Evolutionary conservation across 2,797 vertebrate genomes (phyloP).

Genomic region (Anabas testudineus): DNA sequence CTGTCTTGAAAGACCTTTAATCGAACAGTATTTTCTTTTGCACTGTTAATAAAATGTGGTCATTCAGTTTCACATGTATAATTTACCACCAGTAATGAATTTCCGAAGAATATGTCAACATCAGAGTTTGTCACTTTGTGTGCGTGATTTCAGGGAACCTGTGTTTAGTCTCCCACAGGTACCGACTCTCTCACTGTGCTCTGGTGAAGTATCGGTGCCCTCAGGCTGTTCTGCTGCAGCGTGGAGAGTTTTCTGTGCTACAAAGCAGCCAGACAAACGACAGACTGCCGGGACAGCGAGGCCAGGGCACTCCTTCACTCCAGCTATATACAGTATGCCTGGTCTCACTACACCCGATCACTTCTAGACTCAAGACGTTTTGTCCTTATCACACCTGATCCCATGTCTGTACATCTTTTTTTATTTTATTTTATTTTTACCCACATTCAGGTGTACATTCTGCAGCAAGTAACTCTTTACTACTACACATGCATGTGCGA

Average conservation of each 20-base stretch:
- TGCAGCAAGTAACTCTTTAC: conserved; percentile 10
- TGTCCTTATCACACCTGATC: conserved; percentile 2
- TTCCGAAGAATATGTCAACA: background rate
- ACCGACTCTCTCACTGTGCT: conserved; percentile 15
- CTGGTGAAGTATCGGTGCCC: conserved; percentile 18
- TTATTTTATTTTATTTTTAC: background rate
- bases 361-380: conserved; percentile 8
- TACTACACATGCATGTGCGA: no score
- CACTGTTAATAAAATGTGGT: no score
- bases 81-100: no score
- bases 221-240: conserved; percentile 32
- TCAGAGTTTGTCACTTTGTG: background rate
- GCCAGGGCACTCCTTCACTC: conserved; percentile 10
- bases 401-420: background rate
- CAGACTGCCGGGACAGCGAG: background rate
- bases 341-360: background rate
- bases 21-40: no score
- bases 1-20: no score
- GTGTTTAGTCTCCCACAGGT: conserved; percentile 21
- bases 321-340: background rate
- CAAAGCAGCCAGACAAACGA: conserved; percentile 35
- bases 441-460: background rate
- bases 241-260: conserved; percentile 10
- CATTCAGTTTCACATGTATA: no score
- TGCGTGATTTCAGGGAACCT: conserved; percentile 1